These are phyloP conservation scores for Drosophila ogumai DNA, from an alignment of 1,140 invertebrate genomes.

Conservation along the genomic window DNA sequence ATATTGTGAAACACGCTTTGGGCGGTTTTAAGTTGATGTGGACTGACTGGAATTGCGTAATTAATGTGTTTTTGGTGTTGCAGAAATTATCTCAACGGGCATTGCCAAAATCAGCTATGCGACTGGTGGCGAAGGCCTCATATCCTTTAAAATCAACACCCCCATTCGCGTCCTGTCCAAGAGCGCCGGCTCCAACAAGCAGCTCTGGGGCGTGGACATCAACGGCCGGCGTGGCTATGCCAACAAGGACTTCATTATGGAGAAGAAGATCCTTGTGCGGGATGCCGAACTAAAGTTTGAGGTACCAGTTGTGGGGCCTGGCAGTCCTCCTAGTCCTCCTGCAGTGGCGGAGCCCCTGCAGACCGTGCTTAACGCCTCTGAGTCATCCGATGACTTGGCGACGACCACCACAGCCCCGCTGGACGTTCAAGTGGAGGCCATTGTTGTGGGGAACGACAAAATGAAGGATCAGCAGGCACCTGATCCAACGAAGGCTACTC, in stretches of 20 bases:
- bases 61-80: conserved; percentile 27
- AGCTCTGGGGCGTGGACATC: conserved; percentile 91
- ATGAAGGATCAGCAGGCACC: conserved; percentile 21
- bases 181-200: conserved; percentile 87
- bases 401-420: conserved; percentile 68
- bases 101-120: conserved; percentile 87
- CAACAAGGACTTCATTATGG: conserved; percentile 86
- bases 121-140: conserved; percentile 86
- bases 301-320: conserved; percentile 56
- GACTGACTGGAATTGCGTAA: conserved; percentile 26
- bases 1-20: conserved; percentile 15
- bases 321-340: conserved; percentile 16
- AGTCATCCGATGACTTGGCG: conserved; percentile 40
- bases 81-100: conserved; percentile 89
- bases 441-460: conserved; percentile 60
- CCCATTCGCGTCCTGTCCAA: conserved; percentile 90
- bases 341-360: neutral
- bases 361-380: conserved; percentile 62
- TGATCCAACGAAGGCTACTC: conserved; percentile 48
- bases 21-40: neutral
- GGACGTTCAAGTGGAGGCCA: conserved; percentile 44
- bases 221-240: conserved; percentile 90
- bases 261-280: conserved; percentile 50
- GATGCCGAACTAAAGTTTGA: conserved; percentile 49
- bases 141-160: conserved; percentile 88